Evolutionary conservation across 2,888 invertebrate genomes (phyloP).

Genomic region (Clistopyga incitator): DNA sequence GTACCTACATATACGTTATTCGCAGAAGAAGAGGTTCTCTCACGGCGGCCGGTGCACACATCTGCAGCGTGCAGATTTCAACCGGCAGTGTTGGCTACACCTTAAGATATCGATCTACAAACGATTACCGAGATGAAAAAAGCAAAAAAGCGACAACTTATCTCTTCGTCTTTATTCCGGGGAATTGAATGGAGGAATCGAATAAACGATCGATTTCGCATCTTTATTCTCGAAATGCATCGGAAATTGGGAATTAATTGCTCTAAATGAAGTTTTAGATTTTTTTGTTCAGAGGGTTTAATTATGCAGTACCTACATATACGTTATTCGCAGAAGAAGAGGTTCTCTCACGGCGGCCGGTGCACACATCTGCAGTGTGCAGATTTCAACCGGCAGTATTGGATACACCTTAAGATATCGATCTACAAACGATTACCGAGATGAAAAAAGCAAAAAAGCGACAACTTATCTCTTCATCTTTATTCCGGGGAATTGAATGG

Average conservation of each 20-base stretch:
- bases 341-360: constrained; percentile 58
- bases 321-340: constrained; percentile 64
- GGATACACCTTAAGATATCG: constrained; percentile 39
- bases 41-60: constrained; percentile 53
- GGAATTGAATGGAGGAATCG: constrained; percentile 8
- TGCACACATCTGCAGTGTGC: constrained; percentile 39
- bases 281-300: no score
- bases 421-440: constrained; percentile 55
- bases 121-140: constrained; percentile 50
- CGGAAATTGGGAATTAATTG: no score
- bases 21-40: constrained; percentile 64
- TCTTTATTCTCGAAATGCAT: constrained; percentile 5
- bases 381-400: constrained; percentile 32
- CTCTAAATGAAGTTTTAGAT: no score
- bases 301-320: constrained; percentile 32
- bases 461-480: constrained; percentile 34
- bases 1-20: constrained; percentile 49
- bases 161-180: constrained; percentile 27
- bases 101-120: constrained; percentile 53
- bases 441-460: constrained; percentile 35
- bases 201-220: constrained; percentile 39
- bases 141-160: constrained; percentile 23
- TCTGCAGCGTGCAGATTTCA: constrained; percentile 17
- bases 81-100: constrained; percentile 29
- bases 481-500: constrained; percentile 6